Evolutionary conservation across 2,113 vertebrate species (phyloP).

Genomic region (Peromyscus maniculatus): DNA sequence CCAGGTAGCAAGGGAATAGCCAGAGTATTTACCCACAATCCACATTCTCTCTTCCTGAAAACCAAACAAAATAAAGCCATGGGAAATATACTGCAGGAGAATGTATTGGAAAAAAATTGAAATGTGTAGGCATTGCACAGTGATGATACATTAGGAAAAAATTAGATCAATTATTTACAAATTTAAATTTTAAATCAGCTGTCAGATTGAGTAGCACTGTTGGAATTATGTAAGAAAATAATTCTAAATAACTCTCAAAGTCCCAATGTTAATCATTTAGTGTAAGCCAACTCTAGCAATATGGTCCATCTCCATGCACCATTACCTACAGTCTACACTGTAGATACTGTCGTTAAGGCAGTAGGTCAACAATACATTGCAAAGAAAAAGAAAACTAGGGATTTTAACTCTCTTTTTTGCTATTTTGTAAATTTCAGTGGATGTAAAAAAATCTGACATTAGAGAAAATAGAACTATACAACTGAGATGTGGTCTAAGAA

Average conservation of each 20-base stretch:
- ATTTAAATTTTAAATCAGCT: not conserved
- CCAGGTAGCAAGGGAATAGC: no score
- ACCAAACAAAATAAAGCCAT: not conserved
- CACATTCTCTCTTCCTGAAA: not conserved
- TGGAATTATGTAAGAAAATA: not conserved
- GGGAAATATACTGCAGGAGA: not conserved
- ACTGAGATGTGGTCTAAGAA: not conserved
- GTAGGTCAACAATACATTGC: no score
- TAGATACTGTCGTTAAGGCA: not conserved
- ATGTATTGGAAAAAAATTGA: not conserved
- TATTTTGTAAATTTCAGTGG: not conserved
- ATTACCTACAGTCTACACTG: fast-evolving
- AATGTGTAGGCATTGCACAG: not conserved
- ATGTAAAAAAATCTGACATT: not conserved
- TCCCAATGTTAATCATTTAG: not conserved
- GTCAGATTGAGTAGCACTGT: not conserved
- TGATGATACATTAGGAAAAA: not conserved
- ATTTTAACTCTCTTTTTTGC: not conserved
- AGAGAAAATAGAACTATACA: not conserved
- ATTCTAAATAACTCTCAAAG: not conserved
- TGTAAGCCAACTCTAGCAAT: not conserved
- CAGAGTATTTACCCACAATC: not conserved
- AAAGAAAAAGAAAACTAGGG: not conserved
- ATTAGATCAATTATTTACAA: not conserved
- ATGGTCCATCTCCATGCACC: fast-evolving